Base-by-base conservation (phyloP, 2,888 invertebrate species). In the Megaustenia siamemsis region DNA sequence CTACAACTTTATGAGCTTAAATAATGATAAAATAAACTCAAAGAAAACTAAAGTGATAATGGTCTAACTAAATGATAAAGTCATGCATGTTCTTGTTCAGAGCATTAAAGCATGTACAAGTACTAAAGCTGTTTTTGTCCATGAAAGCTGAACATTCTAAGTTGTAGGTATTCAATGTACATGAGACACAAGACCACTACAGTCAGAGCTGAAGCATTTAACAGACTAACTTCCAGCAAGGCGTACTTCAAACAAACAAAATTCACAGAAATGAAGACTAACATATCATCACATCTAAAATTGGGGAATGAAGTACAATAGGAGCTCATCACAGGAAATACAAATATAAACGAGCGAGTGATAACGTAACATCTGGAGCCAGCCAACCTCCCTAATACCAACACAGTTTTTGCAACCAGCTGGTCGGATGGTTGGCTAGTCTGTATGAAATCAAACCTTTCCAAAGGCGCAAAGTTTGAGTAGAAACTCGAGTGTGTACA, bases 381-480 rank as follows among this genome's bases (percentile, higher is more conserved):
- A 68, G 40, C 56, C 77, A 83, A 35, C 45, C 49, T 21, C 12
- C 80, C 66, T 49, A 32, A 21, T 35, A 38, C 38, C 43, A 68
- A 32, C 28, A 38, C 38, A 60, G 76, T 43, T 71, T n/a, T 45
- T 63, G 63, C 75, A 79, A 69, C 81, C 68, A 60, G 56, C 32
- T 69, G 68, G 69, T 8, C 32, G 56, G 82, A 12, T 56, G 71
- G 82, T 38, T 73, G 40, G 60, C 32, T 80, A n/a, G 45, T 8
- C 35, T 32, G 69, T 35, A 79, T 28, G 75, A 76, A 68, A 79
- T 81, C 91, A 89, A 92, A 99, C 99, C 98, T 98, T 97, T 95
- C 99, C 99, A 95, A 98, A 99, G 95, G 99, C 99, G 96, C 98
- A 96, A 95, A 99, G 98, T 96, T 99, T 99, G 96, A 99, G 97